Evolutionary conservation across 2,888 invertebrate genomes (phyloP).

Genomic region (Cartodere bifasciata): DNA sequence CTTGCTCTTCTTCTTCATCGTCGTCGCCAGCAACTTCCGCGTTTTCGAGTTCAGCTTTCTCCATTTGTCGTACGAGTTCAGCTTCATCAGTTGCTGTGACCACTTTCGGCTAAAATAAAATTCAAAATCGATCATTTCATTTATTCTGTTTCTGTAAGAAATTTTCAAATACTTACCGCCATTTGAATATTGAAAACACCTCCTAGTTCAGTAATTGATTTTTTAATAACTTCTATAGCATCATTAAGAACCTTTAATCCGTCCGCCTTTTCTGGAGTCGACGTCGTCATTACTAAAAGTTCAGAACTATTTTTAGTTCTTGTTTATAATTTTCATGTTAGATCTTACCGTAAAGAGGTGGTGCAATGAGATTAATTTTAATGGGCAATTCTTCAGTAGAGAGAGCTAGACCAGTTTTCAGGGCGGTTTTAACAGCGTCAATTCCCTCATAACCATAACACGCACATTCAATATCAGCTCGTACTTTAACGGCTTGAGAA

Average conservation of each 20-base stretch:
- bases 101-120: slow-evolving; percentile 69
- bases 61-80: slow-evolving; percentile 86
- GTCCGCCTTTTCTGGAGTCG: slow-evolving; percentile 91
- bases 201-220: slow-evolving; percentile 66
- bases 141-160: not conserved
- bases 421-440: slow-evolving; percentile 91
- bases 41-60: slow-evolving; percentile 86
- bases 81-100: slow-evolving; percentile 98
- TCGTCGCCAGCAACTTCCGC: slow-evolving; percentile 88
- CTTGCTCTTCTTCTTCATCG: slow-evolving; percentile 44
- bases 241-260: slow-evolving; percentile 81
- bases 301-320: not conserved
- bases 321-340: slow-evolving; percentile 2
- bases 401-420: slow-evolving; percentile 78
- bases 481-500: slow-evolving; percentile 92
- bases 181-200: slow-evolving; percentile 92
- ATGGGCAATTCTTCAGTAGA: slow-evolving; percentile 92
- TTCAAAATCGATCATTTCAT: not conserved
- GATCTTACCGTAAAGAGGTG: slow-evolving; percentile 66
- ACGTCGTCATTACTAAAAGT: slow-evolving; percentile 80
- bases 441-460: slow-evolving; percentile 98
- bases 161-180: slow-evolving; percentile 52
- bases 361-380: slow-evolving; percentile 97
- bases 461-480: slow-evolving; percentile 86
- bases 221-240: slow-evolving; percentile 79